A percentile compares a stretch with the other conserved stretches of the same genome.
phyloP scores from a whole-genome alignment of 2,797 vertebrate species.

The Melanotaenia pygmaea region DNA sequence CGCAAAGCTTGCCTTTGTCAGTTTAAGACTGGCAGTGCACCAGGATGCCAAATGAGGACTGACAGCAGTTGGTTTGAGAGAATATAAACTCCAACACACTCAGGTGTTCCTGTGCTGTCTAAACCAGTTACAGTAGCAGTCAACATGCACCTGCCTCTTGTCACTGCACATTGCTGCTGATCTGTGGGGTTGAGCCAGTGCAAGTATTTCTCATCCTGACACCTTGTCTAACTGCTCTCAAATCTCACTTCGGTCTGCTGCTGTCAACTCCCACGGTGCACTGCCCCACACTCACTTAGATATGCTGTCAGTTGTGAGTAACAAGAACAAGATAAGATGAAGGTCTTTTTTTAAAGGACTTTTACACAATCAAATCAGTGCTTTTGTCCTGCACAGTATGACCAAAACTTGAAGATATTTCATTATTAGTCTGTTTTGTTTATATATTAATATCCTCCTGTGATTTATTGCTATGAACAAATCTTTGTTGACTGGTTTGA shows the following conservation, averaged over 20 bases:
- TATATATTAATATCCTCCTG: neutral
- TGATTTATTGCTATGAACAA: neutral
- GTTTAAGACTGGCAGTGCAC: conserved; percentile 28
- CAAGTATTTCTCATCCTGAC: conserved; percentile 49
- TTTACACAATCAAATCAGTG: conserved; percentile 1
- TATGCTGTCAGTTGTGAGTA: conserved; percentile 26
- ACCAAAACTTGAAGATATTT: neutral
- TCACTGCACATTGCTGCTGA: conserved; percentile 66
- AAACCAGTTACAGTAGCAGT: conserved; percentile 59
- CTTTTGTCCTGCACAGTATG: neutral
- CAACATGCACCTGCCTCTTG: conserved; percentile 61
- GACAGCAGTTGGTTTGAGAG: conserved; percentile 57
- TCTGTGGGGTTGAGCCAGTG: conserved; percentile 37
- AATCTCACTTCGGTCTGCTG: conserved; percentile 36
- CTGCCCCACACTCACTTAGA: conserved; percentile 18
- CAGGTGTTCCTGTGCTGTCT: conserved; percentile 67
- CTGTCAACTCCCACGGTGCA: conserved; percentile 15
- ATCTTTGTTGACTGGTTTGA: too few species aligned
- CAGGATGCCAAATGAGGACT: conserved; percentile 43
- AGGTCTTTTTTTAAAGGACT: conserved; percentile 9
- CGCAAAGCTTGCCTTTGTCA: conserved; percentile 61
- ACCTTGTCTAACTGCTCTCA: conserved; percentile 49
- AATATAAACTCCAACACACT: conserved; percentile 42
- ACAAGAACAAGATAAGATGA: conserved; percentile 17
- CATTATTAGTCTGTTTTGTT: neutral